These are phyloP conservation scores for Gallinago solitaria DNA, from an alignment of 2,797 vertebrate genomes.

Conservation along the genomic window DNA sequence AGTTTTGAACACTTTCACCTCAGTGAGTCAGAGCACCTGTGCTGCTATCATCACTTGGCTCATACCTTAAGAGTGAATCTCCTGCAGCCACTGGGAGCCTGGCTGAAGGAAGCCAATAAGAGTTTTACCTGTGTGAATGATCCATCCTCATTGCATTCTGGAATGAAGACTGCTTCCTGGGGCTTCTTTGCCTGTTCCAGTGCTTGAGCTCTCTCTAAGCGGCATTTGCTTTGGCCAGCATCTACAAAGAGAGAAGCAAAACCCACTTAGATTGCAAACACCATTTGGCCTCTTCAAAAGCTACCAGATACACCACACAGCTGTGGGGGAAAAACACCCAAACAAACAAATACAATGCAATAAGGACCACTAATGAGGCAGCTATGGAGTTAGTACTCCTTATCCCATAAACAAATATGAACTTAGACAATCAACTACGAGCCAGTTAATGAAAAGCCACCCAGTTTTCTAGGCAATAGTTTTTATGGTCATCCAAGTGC, in stretches of 20 bases:
- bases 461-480: neutral
- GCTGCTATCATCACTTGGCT: neutral
- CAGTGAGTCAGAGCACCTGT: neutral
- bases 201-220: conserved; percentile 90
- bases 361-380: neutral
- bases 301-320: neutral
- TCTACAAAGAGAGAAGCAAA: conserved; percentile 75
- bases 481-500: neutral
- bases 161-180: conserved; percentile 94
- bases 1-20: neutral
- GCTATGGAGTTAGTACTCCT: neutral
- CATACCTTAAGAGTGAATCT: neutral
- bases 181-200: conserved; percentile 91
- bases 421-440: neutral
- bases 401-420: neutral
- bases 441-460: neutral
- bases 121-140: conserved; percentile 90
- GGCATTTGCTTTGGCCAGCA: conserved; percentile 92
- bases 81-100: neutral
- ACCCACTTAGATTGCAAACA: neutral
- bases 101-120: neutral
- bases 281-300: neutral
- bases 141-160: conserved; percentile 96
- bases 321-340: neutral
- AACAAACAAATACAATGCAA: neutral